These are phyloP conservation scores for Monoplex corrugatus DNA, from an alignment of 2,888 invertebrate genomes.

Conservation along the genomic window DNA sequence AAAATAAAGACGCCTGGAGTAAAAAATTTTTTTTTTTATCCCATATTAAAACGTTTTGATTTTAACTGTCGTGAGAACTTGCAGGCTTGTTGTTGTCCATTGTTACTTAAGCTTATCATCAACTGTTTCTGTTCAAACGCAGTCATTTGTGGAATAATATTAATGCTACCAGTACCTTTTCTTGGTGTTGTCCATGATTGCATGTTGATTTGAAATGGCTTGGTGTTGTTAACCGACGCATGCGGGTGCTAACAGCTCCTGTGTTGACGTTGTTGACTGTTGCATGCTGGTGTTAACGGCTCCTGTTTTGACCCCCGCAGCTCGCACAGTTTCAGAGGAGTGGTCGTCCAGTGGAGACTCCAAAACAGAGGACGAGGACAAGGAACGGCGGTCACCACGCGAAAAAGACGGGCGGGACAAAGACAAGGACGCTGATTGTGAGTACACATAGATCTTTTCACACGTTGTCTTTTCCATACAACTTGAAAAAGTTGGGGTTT, in stretches of 20 bases:
- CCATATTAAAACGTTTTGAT: too few relatives aligned
- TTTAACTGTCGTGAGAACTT: too few relatives aligned
- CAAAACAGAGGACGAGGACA: slow-evolving; percentile 79
- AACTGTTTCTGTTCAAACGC: not conserved
- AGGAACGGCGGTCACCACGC: slow-evolving; percentile 77
- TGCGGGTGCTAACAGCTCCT: not conserved
- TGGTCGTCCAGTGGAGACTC: slow-evolving; percentile 89
- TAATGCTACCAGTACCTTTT: not conserved
- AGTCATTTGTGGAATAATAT: too few relatives aligned
- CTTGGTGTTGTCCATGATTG: not conserved
- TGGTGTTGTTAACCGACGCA: not conserved
- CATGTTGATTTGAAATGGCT: not conserved
- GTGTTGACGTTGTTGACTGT: not conserved
- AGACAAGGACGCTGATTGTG: slow-evolving; percentile 97
- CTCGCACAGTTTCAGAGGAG: slow-evolving; percentile 91
- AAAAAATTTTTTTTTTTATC: too few relatives aligned
- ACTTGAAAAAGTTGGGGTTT: too few relatives aligned
- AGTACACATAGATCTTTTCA: slow-evolving; percentile 56
- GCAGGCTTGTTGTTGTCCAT: not conserved
- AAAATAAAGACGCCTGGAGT: too few relatives aligned
- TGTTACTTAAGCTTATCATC: too few relatives aligned
- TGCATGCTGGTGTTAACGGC: slow-evolving; percentile 27
- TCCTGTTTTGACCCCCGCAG: slow-evolving; percentile 54
- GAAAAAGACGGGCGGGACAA: slow-evolving; percentile 87
- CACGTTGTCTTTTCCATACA: too few relatives aligned